These are phyloP conservation scores for Hipposideros larvatus DNA, from an alignment of 2,797 vertebrate genomes.

Conservation along the genomic window DNA sequence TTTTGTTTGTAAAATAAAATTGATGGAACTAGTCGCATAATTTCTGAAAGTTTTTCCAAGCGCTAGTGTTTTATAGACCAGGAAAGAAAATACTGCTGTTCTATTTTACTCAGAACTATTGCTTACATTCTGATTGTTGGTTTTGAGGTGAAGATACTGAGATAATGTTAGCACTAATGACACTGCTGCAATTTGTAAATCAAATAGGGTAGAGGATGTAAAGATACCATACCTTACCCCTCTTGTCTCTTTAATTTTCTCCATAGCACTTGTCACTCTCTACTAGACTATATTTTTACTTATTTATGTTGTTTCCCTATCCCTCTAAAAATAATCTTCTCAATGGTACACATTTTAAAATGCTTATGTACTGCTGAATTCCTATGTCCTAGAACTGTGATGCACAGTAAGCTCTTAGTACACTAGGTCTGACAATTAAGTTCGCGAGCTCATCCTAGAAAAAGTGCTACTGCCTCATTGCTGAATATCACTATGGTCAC, in stretches of 20 bases:
- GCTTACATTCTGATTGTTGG: neutral
- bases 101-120: neutral
- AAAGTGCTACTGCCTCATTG: too few relatives aligned
- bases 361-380: neutral
- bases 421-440: too few relatives aligned
- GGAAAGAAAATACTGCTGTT: conserved; percentile 12
- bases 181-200: neutral
- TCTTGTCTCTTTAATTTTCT: neutral
- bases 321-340: neutral
- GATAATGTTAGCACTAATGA: neutral
- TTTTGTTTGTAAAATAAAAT: conserved; percentile 35
- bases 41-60: conserved; percentile 18
- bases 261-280: neutral
- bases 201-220: neutral
- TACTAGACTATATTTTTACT: neutral
- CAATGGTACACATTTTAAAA: neutral
- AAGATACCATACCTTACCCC: neutral
- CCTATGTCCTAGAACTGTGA: neutral
- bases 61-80: neutral
- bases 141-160: neutral
- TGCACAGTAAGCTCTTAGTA: neutral
- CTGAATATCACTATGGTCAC: too few relatives aligned
- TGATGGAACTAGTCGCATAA: neutral
- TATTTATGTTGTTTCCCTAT: neutral
- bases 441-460: too few relatives aligned